These are phyloP conservation scores for Drosophila differens DNA, from an alignment of 2,888 invertebrate species.

Conservation along the genomic window DNA sequence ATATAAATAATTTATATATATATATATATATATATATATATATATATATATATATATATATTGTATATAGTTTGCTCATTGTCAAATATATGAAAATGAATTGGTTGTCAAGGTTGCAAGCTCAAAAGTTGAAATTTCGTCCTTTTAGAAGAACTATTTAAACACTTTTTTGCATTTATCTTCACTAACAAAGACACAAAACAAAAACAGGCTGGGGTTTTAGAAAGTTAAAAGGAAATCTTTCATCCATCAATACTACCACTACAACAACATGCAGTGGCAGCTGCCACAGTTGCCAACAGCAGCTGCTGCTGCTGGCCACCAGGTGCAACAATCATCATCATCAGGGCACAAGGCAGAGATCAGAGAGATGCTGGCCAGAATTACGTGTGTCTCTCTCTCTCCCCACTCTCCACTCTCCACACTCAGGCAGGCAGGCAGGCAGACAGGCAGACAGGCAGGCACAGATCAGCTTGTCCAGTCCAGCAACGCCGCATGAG, in stretches of 20 bases:
- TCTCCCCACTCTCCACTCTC: not conserved
- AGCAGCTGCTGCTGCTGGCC: slow-evolving; percentile 47
- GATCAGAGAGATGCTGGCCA: slow-evolving; percentile 42
- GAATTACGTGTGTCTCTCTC: slow-evolving; percentile 37
- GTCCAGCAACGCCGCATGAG: slow-evolving; percentile 55
- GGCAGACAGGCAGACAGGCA: not conserved
- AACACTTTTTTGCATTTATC: not conserved
- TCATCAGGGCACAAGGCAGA: slow-evolving; percentile 27
- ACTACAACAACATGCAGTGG: slow-evolving; percentile 18
- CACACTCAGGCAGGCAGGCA: slow-evolving; percentile 11
- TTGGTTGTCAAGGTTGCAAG: not conserved
- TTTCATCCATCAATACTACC: slow-evolving; percentile 56
- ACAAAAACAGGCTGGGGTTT: slow-evolving; percentile 31
- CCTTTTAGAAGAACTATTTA: not conserved
- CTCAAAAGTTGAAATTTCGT: not conserved
- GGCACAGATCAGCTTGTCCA: slow-evolving; percentile 16
- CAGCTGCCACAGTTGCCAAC: slow-evolving; percentile 54
- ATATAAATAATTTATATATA: not conserved
- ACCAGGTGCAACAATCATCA: slow-evolving; percentile 75
- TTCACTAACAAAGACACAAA: not conserved
- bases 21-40: not conserved
- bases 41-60: not conserved
- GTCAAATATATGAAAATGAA: not conserved
- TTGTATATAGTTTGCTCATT: not conserved
- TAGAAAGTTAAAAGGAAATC: slow-evolving; percentile 65